A percentile compares a stretch with the other conserved stretches of the same genome.
phyloP scores from a whole-genome alignment of 2,113 vertebrate species.

The Ctenomys sociabilis region DNA sequence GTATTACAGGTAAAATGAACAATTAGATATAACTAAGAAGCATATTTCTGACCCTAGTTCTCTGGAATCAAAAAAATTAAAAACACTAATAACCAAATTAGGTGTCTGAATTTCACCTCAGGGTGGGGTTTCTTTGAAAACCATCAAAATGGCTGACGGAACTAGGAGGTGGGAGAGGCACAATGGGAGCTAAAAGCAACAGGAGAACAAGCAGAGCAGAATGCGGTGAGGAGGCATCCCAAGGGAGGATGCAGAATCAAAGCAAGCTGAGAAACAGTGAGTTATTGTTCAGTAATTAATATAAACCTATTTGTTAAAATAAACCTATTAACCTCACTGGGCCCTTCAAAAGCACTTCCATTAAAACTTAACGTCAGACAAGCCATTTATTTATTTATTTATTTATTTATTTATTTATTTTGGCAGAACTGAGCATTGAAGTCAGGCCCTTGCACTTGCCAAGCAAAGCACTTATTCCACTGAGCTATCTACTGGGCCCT shows the following conservation, averaged over 20 bases:
- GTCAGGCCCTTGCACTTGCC: no score
- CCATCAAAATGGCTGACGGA: conserved; percentile 1
- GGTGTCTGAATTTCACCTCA: conserved; percentile 56
- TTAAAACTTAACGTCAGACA: conserved; percentile 61
- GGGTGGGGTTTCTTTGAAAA: conserved; percentile 52
- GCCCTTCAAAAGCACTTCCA: conserved; percentile 53
- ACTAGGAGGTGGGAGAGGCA: background rate
- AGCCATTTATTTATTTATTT: no score
- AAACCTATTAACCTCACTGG: conserved; percentile 16
- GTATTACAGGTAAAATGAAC: conserved; percentile 37
- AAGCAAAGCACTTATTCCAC: no score
- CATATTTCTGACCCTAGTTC: background rate
- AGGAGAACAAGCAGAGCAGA: conserved; percentile 41
- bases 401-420: no score
- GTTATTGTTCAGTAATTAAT: conserved; percentile 14
- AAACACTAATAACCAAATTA: background rate
- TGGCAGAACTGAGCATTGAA: no score
- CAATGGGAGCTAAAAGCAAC: conserved; percentile 19
- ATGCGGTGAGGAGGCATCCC: conserved; percentile 8
- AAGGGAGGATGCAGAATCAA: conserved; percentile 3
- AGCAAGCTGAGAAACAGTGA: conserved; percentile 17
- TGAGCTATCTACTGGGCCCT: no score
- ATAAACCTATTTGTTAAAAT: background rate
- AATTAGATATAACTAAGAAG: background rate
- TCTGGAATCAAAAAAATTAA: background rate